Evolutionary conservation across 2,888 invertebrate species (phyloP), one percentile per base, ranked within the genome.

Genomic region (Penaeus monodon): DNA sequence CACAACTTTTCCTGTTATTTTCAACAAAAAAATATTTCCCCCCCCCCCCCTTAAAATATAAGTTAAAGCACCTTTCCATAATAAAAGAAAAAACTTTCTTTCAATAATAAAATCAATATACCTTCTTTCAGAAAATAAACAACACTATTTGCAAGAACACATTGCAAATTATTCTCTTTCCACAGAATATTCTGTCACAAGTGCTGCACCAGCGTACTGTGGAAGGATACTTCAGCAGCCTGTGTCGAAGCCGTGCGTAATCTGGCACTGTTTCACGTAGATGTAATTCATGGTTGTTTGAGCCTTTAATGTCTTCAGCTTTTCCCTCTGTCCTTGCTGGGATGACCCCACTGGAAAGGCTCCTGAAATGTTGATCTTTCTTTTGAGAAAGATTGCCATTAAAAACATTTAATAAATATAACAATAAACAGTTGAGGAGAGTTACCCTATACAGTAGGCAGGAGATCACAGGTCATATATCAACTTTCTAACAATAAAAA

Each of bases 131-230:
- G 44, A 44, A 44, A 44, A 44, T 44, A 44, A 44, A 44, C 44
- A 44, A 6, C 44, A 44, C 44, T 44, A 44, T 44, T 10, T 10
- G 10, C 0, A 44, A 44, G n/a, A 44, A 44, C 44, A 44, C 0
- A 44, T 10, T 10, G 44, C 10, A 44, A 44, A 44, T 6, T 10
- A 44, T 44, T 44, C 10, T 44, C 44, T 44, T 44, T 44, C 44
- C 44, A 44, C 44, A 44, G 10, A 44, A 44, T 44, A 44, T 1
- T 44, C 44, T 44, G 44, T 44, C 44, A 76, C 38, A 7, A 12
- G 27, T 12, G 66, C 79, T 65, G n/a, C 29, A 80, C 85, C 85
- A 85, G 38, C 85, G 79, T 0, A 85, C 64, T 3, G 79, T 78
- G 20, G 73, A 74, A 65, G 63, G 64, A 64, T 85, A 85, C 38